Evolutionary conservation across 1,140 invertebrate genomes (phyloP), one percentile per base, ranked within the genome.

Genomic region (Drosophila dunni): DNA sequence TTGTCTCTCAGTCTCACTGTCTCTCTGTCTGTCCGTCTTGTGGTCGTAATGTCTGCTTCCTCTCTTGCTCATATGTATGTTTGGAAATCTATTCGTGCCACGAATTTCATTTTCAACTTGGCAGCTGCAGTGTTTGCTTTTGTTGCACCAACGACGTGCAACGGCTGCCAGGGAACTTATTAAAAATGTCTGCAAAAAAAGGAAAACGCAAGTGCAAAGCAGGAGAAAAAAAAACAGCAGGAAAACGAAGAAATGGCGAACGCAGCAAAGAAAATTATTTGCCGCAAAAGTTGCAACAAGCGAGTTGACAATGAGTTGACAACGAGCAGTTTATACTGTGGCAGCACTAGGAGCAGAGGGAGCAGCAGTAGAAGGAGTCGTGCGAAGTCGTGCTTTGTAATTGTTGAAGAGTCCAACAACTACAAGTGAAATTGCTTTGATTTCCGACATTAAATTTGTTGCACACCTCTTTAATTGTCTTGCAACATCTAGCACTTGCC

Each of bases 21-120:
- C 48, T 38, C 7, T 13, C 13, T n/a, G 34, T 51, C 13, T 65
- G 38, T 53, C 54, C 7, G 38, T 64, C 29, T 44, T 8, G 20
- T 24, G 40, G 46, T 61, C 29, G 44, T 53, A 24, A 13, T 51
- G 15, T 51, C 29, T 57, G 34, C n/a, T 67, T 84, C 53, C 75
- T 65, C 66, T 78, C 51, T 46, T 63, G 60, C 66, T 66, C 67
- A 76, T 83, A 86, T 29, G 24, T 38, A 42, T 88, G 84, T 80
- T 82, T 83, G 75, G 65, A 50, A 88, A 86, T 86, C 83, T 86
- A 86, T 86, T 86, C 84, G 83, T 88, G 83, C 83, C 83, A 86
- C 83, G 79, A 86, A 86, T 86, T 86, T 86, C 83, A 86, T 86
- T 86, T 86, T 83, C 83, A 83, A 79, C 76, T 86, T 88, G 83